Percentiles rank a stretch among this genome's conserved stretches.
Evolutionary conservation across 2,113 vertebrate species (phyloP).

Genomic region (Columba janthina): DNA sequence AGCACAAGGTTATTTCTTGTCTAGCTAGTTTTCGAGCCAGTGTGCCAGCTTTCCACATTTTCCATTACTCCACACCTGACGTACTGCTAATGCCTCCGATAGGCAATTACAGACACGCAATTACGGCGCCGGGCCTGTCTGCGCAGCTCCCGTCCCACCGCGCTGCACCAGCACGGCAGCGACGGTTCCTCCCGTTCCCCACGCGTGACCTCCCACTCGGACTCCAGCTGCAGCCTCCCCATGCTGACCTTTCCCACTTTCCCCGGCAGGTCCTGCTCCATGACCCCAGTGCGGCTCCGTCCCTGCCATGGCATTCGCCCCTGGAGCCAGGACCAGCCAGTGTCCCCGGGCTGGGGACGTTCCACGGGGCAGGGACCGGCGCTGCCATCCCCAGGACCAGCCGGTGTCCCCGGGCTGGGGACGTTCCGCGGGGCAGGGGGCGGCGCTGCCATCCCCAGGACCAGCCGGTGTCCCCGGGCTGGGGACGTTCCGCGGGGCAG

Average conservation of each 20-base stretch:
- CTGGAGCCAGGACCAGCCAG: accelerated
- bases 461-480: too few species aligned
- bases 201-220: not conserved
- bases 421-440: too few species aligned
- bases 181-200: not conserved
- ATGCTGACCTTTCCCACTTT: not conserved
- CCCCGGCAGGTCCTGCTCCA: not conserved
- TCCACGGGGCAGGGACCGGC: not conserved
- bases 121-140: not conserved
- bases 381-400: not conserved
- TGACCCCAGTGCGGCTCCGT: accelerated
- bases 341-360: accelerated
- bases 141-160: accelerated
- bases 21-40: not conserved
- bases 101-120: not conserved
- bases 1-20: not conserved
- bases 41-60: slow-evolving; percentile 8
- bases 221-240: accelerated
- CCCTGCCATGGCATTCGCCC: not conserved
- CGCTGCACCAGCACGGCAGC: not conserved
- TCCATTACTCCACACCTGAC: not conserved
- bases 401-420: accelerated
- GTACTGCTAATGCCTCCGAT: not conserved
- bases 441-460: too few species aligned
- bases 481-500: too few species aligned